Evolutionary conservation across 1,140 invertebrate genomes (phyloP).

Genomic region (Drosophila nebulosa): DNA sequence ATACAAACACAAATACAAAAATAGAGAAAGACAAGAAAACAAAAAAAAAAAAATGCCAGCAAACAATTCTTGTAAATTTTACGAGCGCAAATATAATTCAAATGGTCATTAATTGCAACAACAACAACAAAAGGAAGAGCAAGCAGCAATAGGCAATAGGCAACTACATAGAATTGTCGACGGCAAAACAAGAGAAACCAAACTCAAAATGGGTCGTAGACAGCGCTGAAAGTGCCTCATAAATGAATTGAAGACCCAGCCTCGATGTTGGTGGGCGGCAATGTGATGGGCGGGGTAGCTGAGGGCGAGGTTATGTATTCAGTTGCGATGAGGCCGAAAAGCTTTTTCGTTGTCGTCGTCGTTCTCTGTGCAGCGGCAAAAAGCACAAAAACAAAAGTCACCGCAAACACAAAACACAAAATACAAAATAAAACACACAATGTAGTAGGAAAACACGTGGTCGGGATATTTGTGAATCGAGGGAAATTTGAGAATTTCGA

Average conservation of each 20-base stretch:
- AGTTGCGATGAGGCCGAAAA: conserved; percentile 16
- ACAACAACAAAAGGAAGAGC: conserved; percentile 38
- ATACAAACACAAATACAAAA: too few species aligned
- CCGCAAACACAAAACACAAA: conserved; percentile 33
- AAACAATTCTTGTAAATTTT: conserved; percentile 80
- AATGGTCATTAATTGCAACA: conserved; percentile 80
- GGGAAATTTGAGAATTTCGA: conserved; percentile 44
- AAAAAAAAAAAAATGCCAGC: conserved; percentile 34
- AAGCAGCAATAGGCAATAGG: not conserved
- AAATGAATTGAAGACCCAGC: conserved; percentile 68
- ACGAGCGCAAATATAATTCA: conserved; percentile 80
- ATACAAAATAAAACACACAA: conserved; percentile 34
- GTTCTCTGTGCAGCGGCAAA: conserved; percentile 28
- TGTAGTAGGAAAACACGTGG: conserved; percentile 51
- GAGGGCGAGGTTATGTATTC: conserved; percentile 52
- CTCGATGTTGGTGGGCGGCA: not conserved
- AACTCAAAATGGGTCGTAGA: conserved; percentile 62
- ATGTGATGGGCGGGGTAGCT: not conserved
- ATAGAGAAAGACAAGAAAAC: conserved; percentile 21
- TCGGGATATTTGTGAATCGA: conserved; percentile 39
- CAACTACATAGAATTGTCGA: not conserved
- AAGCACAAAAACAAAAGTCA: conserved; percentile 45
- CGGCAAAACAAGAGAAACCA: conserved; percentile 31
- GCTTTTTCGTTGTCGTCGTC: conserved; percentile 27
- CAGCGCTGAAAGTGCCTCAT: conserved; percentile 64